Evolutionary conservation across 2,888 invertebrate species (phyloP), one percentile per base, ranked within the genome.

Genomic region (Drosophila affinis): DNA sequence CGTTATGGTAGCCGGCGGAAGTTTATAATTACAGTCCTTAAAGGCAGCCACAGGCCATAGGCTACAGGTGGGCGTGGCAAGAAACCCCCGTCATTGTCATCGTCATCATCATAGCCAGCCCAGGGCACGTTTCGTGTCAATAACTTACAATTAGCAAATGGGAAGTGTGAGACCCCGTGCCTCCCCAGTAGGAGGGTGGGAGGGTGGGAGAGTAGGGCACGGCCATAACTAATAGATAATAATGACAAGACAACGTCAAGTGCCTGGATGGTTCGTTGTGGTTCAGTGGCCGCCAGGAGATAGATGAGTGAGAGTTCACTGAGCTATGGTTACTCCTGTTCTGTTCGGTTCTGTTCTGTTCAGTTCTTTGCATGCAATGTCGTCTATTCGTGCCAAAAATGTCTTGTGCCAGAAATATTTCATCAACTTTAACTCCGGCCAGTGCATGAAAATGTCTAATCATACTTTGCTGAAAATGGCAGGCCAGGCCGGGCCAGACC

Each of bases 151-250:
- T 72, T 72, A 72, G 71, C 54, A 18, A 51, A 54, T 47, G 62
- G 45, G 39, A 58, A 58, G 29, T 18, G 32, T 48, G 34, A 4
- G 12, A 34, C 10, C 12, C 9, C n/a, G 24, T 14, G 9, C 24
- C 0, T 14, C 39, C 12, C 21, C 21, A 21, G 21, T 21, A 3
- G 21, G 21, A 21, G 21, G 21, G 21, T 21, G 21, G 21, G 21
- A 3, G 21, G 7, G 14, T 18, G 24, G 21, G 21, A 3, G 21
- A 7, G 14, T 18, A 18, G 29, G 7, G 51, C 1, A 0, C 24
- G 71, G 64, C 58, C 53, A 72, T 72, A 72, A 72, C 64, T 72
- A 72, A 72, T 72, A 72, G 71, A 72, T 72, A 72, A 72, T 72
- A 72, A 72, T 72, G 71, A 72, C 71, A 72, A 47, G 73, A 72